Evolutionary conservation across 2,113 vertebrate species (phyloP), one percentile per base, ranked within the genome.

Genomic region (Scolopax mira): DNA sequence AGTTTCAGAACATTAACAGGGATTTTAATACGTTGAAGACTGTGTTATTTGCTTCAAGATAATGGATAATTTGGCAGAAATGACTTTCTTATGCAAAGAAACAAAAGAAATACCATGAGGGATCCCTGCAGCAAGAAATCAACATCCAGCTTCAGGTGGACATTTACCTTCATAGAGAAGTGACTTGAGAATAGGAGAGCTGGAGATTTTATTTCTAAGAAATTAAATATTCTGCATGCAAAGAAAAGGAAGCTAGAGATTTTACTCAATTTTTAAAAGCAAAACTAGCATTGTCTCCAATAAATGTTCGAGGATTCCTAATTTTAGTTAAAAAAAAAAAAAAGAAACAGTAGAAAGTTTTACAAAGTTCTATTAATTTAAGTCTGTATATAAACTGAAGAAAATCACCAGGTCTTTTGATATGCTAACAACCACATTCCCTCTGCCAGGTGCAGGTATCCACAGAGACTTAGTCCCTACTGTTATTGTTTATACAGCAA

Each of bases 401-500:
- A 82, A 90, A 93, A 65, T 73, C 73, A 62, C 49, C 39, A 69
- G 60, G 83, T 82, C 89, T 93, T 97, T 95, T 90, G 84, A 96
- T 94, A 90, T 89, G 95, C 86, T 97, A 98, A 97, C 96, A 95
- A 96, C 70, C 96, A 91, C 78, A 91, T 85, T 55, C 88, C 94
- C 92, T 97, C 91, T 94, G 93, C 96, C 96, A 98, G 96, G 94
- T 95, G 85, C 83, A 72, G 80, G 52, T 42, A 93, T 94, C 97
- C 85, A 24, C 85, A 96, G 85, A 97, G 88, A 93, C 24, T 79
- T 52, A 86, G 77, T 94, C 94, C 96, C 97, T 44, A 96, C 86
- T 88, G 96, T 33, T 97, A 94, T n/a, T 98, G 96, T 97, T 98
- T 98, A 97, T 94, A 93, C 60, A 94, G 89, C 84, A 97, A 98